Conservation (phyloP, 2,888 invertebrate species). For the Sepioteuthis lessoniana region DNA sequence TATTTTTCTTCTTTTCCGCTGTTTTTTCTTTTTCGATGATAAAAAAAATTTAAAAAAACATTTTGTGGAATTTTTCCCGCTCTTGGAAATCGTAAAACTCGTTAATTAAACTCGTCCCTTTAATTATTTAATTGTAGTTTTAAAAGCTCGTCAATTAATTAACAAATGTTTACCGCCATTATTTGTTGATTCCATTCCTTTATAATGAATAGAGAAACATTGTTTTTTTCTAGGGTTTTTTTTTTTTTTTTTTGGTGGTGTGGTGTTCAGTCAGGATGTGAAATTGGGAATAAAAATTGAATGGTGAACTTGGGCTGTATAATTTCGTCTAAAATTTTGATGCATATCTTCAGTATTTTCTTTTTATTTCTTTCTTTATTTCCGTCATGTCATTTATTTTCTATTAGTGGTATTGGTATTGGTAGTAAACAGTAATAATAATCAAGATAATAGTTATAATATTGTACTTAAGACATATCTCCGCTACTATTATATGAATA, state of each 20-base stretch:
- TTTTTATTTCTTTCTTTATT: not conserved
- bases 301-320: not conserved
- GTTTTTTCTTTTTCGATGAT: too few relatives aligned
- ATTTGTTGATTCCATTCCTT: not conserved
- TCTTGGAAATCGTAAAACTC: not conserved
- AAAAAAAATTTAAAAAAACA: too few relatives aligned
- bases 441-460: too few relatives aligned
- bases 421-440: too few relatives aligned
- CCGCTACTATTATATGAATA: too few relatives aligned
- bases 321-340: not conserved
- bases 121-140: not conserved
- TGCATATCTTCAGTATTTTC: not conserved
- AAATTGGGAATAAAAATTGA: not conserved
- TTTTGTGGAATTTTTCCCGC: too few relatives aligned
- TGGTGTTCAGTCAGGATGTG: not conserved
- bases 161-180: not conserved
- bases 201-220: not conserved
- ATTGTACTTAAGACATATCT: too few relatives aligned
- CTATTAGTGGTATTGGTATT: too few relatives aligned
- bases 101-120: not conserved
- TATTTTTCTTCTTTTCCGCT: not conserved
- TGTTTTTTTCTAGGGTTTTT: not conserved
- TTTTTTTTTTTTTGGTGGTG: too few relatives aligned
- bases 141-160: conserved; percentile 16
- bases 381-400: too few relatives aligned